These are phyloP conservation scores for Rhinoraja longicauda DNA, from an alignment of 2,797 vertebrate genomes.

Conservation along the genomic window DNA sequence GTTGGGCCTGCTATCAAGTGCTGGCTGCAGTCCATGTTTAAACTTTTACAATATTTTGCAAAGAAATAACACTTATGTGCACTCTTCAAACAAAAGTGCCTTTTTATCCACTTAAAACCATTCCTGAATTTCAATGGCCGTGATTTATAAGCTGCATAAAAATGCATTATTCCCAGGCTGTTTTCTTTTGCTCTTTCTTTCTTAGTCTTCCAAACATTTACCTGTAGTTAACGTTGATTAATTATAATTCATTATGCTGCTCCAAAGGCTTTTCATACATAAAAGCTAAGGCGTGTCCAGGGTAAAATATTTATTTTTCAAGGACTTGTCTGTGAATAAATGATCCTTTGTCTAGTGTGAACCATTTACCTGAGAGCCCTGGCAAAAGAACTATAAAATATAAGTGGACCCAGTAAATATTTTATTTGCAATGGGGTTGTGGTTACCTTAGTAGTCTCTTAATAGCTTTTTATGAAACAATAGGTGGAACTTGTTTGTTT, in stretches of 20 bases:
- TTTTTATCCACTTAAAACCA: constrained; percentile 14
- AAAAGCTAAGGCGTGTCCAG: neutral
- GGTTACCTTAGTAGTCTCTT: neutral
- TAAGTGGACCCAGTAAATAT: neutral
- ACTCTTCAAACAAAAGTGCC: neutral
- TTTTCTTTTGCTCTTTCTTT: neutral
- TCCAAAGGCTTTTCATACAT: constrained; percentile 22
- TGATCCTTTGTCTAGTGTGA: neutral
- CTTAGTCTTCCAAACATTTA: constrained; percentile 20
- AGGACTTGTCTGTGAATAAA: constrained; percentile 11
- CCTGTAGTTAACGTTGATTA: neutral
- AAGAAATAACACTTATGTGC: constrained; percentile 25
- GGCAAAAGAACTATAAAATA: neutral
- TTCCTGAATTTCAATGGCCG: constrained; percentile 19
- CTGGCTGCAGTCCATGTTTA: constrained; percentile 7
- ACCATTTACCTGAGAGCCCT: neutral
- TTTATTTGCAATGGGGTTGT: neutral
- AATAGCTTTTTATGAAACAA: neutral
- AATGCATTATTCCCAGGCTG: neutral
- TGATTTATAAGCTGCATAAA: neutral
- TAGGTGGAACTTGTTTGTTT: neutral
- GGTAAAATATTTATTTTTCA: constrained; percentile 17
- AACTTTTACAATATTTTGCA: constrained; percentile 20
- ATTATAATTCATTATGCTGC: neutral
- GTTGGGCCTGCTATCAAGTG: neutral